These are phyloP conservation scores for Archips xylosteana DNA, from an alignment of 2,888 invertebrate genomes.

Conservation along the genomic window DNA sequence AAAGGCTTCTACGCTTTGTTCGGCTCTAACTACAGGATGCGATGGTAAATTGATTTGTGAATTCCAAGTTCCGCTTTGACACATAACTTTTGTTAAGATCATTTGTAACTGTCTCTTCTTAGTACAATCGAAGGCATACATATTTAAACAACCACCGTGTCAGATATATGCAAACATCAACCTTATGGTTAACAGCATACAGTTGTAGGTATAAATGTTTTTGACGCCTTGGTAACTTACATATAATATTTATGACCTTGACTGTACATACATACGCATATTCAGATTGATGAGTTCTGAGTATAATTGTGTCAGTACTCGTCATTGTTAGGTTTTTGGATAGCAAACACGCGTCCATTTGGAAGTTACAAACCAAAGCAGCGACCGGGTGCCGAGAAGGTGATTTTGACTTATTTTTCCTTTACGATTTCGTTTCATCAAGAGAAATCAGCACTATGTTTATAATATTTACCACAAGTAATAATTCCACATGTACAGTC, in stretches of 20 bases:
- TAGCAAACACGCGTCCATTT: background rate
- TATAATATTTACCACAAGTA: too few species aligned
- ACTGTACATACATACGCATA: background rate
- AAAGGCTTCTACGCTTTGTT: background rate
- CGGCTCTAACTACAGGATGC: background rate
- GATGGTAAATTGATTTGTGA: background rate
- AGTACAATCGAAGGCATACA: too few species aligned
- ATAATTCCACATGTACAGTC: too few species aligned
- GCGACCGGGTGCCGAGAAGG: background rate
- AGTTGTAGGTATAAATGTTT: too few species aligned
- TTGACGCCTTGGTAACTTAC: too few species aligned
- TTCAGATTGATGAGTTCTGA: background rate
- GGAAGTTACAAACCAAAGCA: background rate
- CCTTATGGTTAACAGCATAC: too few species aligned
- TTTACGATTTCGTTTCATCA: background rate
- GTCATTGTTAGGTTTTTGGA: background rate
- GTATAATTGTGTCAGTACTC: background rate
- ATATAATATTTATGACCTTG: too few species aligned
- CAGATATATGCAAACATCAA: too few species aligned
- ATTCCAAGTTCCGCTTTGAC: background rate
- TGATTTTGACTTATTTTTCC: background rate
- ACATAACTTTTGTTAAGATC: background rate
- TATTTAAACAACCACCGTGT: too few species aligned
- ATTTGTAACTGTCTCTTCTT: slow-evolving; percentile 5
- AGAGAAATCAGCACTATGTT: too few species aligned